These are phyloP conservation scores for Halesus radiatus DNA, from an alignment of 1,140 invertebrate species.

Conservation along the genomic window DNA sequence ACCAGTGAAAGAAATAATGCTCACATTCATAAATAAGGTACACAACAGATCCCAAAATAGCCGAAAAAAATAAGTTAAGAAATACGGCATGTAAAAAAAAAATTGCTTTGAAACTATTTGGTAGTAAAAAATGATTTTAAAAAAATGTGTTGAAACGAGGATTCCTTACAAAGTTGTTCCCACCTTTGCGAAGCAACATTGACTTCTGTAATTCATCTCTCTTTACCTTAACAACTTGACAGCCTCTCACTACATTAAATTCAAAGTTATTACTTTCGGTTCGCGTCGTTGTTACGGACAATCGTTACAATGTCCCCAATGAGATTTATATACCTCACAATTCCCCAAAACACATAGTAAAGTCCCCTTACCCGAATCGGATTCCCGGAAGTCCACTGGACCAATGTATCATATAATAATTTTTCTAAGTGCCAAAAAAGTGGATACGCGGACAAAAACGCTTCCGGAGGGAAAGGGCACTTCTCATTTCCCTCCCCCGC, in stretches of 20 bases:
- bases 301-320: background rate
- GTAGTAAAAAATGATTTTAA: no score
- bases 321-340: background rate
- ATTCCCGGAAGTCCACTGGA: slow-evolving; percentile 32
- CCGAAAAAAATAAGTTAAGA: no score
- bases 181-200: no score
- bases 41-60: no score
- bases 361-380: background rate
- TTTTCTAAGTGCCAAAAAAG: slow-evolving; percentile 52
- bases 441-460: slow-evolving; percentile 50
- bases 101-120: no score
- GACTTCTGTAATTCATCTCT: no score
- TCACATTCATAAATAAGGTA: no score
- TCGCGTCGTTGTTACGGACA: background rate
- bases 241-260: background rate
- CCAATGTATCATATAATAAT: slow-evolving; percentile 50
- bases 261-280: background rate
- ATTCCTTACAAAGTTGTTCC: no score
- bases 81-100: no score
- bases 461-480: slow-evolving; percentile 29
- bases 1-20: no score
- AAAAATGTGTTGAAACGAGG: no score
- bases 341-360: background rate
- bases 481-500: background rate
- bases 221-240: no score